Evolutionary conservation across 2,888 invertebrate species (phyloP).

Genomic region (Lycocerus yunnanus): DNA sequence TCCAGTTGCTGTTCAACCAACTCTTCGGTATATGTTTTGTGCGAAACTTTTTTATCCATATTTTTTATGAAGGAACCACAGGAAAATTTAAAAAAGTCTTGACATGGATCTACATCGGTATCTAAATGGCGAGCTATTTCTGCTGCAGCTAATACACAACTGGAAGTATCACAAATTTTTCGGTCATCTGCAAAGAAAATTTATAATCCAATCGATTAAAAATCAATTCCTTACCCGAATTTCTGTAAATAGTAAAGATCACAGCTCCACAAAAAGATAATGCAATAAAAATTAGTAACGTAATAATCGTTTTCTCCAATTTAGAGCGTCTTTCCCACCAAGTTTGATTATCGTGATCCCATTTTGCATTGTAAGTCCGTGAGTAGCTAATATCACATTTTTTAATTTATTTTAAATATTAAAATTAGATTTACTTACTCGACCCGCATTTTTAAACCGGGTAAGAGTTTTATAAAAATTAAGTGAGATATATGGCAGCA

Average conservation of each 20-base stretch:
- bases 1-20: neutral
- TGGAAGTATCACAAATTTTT: neutral
- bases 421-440: neutral
- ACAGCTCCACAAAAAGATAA: neutral
- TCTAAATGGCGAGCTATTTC: conserved; percentile 72
- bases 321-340: neutral
- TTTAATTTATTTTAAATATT: neutral
- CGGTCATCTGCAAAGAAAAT: neutral
- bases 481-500: neutral
- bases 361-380: neutral
- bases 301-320: neutral
- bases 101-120: conserved; percentile 70
- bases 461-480: neutral
- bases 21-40: conserved; percentile 39
- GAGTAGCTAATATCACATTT: neutral
- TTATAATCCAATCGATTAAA: neutral
- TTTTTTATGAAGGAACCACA: conserved; percentile 68
- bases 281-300: neutral
- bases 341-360: conserved; percentile 3
- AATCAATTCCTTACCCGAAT: neutral
- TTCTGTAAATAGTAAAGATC: neutral
- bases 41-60: conserved; percentile 61
- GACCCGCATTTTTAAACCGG: neutral
- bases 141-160: conserved; percentile 75
- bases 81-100: conserved; percentile 76